Percentiles rank a stretch among this genome's conserved stretches.
Conservation (phyloP, 2,797 vertebrate genomes). For the Spinibarbus caldwelli region DNA sequence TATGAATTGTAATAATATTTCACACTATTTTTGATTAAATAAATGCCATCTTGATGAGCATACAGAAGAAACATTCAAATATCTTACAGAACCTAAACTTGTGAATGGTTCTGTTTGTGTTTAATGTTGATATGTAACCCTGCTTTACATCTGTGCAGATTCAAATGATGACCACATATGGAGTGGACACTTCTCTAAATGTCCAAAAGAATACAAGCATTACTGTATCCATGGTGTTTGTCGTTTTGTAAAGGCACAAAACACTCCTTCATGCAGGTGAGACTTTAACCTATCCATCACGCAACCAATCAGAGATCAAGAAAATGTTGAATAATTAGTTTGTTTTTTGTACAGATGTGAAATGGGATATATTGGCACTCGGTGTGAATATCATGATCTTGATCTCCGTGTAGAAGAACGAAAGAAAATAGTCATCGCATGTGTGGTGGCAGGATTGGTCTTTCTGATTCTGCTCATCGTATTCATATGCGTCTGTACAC, state of each 20-base stretch:
- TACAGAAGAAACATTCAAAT: background rate
- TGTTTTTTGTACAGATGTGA: slow-evolving; percentile 78
- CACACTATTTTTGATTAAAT: background rate
- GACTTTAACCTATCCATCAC: slow-evolving; percentile 46
- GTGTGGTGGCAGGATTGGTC: slow-evolving; percentile 77
- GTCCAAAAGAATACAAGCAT: slow-evolving; percentile 80
- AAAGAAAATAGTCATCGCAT: slow-evolving; percentile 81
- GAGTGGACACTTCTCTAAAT: slow-evolving; percentile 84
- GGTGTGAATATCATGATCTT: slow-evolving; percentile 85
- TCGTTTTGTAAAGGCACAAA: slow-evolving; percentile 83
- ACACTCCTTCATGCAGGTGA: slow-evolving; percentile 86
- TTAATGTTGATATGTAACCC: background rate
- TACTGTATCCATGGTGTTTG: slow-evolving; percentile 91
- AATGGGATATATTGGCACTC: slow-evolving; percentile 78
- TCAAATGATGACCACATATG: slow-evolving; percentile 59
- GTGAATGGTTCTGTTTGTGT: background rate
- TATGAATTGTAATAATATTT: background rate
- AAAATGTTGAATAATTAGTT: background rate
- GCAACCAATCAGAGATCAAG: background rate
- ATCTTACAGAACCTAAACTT: background rate
- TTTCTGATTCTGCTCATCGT: slow-evolving; percentile 80
- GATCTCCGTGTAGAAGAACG: slow-evolving; percentile 72
- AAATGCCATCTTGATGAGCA: background rate
- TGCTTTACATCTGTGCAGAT: slow-evolving; percentile 17
- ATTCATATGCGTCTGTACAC: slow-evolving; percentile 81